Evolutionary conservation across 2,797 vertebrate genomes (phyloP).

Genomic region (Enteromius trimaculatus): DNA sequence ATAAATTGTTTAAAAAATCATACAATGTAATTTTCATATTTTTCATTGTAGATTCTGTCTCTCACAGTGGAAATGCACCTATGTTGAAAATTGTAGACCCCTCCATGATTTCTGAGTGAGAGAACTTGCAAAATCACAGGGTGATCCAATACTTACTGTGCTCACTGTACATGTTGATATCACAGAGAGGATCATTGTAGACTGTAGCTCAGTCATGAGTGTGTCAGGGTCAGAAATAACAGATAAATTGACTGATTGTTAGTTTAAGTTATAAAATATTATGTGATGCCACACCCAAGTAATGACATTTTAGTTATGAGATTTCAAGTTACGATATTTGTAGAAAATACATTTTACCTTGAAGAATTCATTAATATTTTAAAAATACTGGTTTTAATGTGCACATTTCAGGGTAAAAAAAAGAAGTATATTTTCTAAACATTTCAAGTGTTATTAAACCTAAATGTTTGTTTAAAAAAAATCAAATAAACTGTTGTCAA

Average conservation of each 20-base stretch:
- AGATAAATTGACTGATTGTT: background rate
- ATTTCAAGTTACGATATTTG: background rate
- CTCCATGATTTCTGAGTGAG: no score
- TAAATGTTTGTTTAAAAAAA: background rate
- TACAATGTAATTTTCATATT: no score
- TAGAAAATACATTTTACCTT: background rate
- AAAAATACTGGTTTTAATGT: background rate
- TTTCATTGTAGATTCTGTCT: no score
- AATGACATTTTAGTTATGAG: background rate
- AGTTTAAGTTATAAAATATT: background rate
- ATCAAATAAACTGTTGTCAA: background rate
- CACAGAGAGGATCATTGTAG: background rate
- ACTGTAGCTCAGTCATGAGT: background rate
- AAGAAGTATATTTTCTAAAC: background rate
- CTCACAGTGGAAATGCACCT: no score
- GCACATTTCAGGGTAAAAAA: background rate
- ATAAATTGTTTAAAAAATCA: no score
- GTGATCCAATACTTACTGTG: no score
- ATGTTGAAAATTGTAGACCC: no score
- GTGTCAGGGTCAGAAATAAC: background rate
- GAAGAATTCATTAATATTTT: background rate
- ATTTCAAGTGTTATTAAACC: background rate
- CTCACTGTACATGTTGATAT: background rate
- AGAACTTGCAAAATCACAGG: no score
- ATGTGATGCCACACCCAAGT: background rate